phyloP scores from a whole-genome alignment of 2,797 vertebrate species.

The Tamandua tetradactyla region DNA sequence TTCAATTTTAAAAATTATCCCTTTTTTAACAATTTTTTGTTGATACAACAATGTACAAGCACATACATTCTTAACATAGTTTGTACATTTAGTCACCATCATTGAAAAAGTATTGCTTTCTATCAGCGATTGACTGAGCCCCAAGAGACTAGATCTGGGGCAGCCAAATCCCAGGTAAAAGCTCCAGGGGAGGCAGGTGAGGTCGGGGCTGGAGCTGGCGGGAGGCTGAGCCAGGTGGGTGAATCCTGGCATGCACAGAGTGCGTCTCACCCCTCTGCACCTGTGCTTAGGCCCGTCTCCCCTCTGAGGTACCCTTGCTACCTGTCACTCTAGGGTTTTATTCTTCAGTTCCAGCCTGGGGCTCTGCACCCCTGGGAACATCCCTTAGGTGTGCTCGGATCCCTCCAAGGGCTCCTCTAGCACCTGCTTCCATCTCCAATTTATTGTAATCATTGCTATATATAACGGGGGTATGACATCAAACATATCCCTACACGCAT shows the following conservation, averaged over 20 bases:
- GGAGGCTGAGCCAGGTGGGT: background rate
- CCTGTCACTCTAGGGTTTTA: background rate
- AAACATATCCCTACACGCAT: rapidly evolving
- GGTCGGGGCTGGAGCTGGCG: no score
- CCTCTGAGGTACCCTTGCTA: background rate
- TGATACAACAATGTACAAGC: no score
- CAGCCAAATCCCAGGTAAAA: background rate
- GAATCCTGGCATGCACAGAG: no score
- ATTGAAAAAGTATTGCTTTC: no score
- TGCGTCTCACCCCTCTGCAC: background rate
- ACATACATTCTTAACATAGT: no score
- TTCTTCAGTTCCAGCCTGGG: background rate
- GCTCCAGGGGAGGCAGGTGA: background rate
- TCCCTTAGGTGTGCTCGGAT: background rate
- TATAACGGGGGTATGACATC: rapidly evolving
- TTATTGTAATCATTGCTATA: background rate
- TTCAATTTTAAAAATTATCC: background rate
- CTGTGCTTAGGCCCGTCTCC: background rate
- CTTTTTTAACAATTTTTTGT: no score
- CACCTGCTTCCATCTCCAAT: background rate
- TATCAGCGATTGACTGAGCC: background rate
- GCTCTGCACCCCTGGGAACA: background rate
- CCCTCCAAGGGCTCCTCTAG: background rate
- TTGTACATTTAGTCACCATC: no score
- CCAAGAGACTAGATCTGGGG: background rate